These are phyloP conservation scores for Pogonocichla stellata DNA, from an alignment of 2,113 vertebrate species.

Conservation along the genomic window DNA sequence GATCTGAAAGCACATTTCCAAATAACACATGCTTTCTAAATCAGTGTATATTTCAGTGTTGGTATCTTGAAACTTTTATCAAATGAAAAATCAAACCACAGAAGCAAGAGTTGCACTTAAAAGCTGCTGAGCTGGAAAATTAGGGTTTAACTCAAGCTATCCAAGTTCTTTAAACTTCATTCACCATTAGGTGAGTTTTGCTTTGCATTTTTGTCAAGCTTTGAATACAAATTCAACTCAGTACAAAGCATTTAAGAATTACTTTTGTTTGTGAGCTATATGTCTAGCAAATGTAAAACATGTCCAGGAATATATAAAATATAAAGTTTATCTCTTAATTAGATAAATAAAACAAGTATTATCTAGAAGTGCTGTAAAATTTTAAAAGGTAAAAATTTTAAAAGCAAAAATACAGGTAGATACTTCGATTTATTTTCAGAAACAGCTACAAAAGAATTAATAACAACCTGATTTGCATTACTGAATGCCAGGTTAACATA, in stretches of 20 bases:
- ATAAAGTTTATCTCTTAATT: not conserved
- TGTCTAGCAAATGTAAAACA: not conserved
- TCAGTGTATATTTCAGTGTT: not conserved
- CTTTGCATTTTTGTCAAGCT: not conserved
- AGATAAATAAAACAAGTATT: not conserved
- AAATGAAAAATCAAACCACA: not conserved
- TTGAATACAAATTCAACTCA: not conserved
- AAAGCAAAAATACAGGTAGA: not conserved
- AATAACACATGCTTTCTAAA: not conserved
- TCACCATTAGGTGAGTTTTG: not conserved
- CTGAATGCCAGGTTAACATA: not conserved
- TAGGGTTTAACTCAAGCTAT: not conserved
- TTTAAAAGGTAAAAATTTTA: not conserved
- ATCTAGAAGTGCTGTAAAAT: not conserved
- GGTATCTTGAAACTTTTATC: not conserved
- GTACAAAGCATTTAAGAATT: not conserved
- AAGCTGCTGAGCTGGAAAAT: not conserved
- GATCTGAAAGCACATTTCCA: not conserved
- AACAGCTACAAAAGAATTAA: not conserved
- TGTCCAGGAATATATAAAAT: not conserved
- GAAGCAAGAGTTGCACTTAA: not conserved
- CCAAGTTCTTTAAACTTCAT: not conserved
- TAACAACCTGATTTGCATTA: not conserved
- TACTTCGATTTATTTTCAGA: not conserved
- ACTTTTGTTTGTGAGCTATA: not conserved